These are phyloP conservation scores for Aphidoletes aphidimyza DNA, from an alignment of 2,888 invertebrate species.

Conservation along the genomic window DNA sequence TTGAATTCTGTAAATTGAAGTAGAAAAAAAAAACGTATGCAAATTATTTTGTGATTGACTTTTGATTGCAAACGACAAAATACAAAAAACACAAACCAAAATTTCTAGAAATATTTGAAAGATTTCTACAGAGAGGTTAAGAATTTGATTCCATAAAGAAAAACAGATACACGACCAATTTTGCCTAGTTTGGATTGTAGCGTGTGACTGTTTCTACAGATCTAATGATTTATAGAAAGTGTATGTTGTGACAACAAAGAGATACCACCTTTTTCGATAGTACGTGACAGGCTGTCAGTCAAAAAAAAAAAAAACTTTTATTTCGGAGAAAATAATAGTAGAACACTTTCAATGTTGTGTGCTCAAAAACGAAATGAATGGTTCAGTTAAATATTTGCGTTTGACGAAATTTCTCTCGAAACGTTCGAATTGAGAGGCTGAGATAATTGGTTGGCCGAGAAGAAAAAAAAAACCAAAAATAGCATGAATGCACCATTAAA, in stretches of 20 bases:
- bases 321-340: not conserved
- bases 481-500: slow-evolving; percentile 21
- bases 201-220: not conserved
- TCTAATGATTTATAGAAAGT: not conserved
- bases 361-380: too few species aligned
- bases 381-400: not conserved
- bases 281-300: not conserved
- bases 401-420: not conserved
- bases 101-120: not conserved
- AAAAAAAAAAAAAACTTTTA: not conserved
- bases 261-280: not conserved
- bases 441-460: too few species aligned
- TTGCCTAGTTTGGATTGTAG: not conserved
- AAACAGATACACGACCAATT: too few species aligned
- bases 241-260: not conserved
- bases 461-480: not conserved
- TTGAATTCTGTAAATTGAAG: slow-evolving; percentile 26
- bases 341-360: too few species aligned
- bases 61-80: not conserved
- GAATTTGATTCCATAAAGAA: too few species aligned
- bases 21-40: not conserved
- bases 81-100: not conserved
- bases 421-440: not conserved
- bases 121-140: not conserved
- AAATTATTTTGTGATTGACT: not conserved